phyloP scores from a whole-genome alignment of 2,113 vertebrate species.

The Fukomys damarensis region DNA sequence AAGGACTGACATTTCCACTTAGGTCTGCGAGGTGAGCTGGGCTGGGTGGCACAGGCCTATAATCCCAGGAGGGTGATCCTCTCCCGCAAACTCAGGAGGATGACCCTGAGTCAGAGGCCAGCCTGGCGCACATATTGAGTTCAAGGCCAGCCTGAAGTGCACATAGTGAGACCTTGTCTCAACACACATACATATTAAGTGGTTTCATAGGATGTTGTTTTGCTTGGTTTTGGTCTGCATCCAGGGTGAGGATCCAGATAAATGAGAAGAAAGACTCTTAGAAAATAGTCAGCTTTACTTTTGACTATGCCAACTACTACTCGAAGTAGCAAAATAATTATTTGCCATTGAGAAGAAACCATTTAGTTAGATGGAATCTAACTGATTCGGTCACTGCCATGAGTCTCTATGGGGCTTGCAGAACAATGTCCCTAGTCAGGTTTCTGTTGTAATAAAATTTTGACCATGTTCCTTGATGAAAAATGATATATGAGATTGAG shows the following conservation, averaged over 20 bases:
- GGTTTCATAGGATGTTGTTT: not conserved
- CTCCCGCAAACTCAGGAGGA: not conserved
- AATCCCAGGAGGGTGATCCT: not conserved
- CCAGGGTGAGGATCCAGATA: not conserved
- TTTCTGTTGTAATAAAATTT: not conserved
- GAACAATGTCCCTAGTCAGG: not conserved
- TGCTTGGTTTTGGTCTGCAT: not conserved
- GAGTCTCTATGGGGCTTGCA: not conserved
- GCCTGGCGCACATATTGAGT: not conserved
- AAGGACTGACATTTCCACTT: not conserved
- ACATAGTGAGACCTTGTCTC: not conserved
- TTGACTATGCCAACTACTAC: not conserved
- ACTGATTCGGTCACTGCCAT: not conserved
- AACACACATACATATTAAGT: not conserved
- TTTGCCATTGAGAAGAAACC: not conserved
- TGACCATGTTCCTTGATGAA: not conserved
- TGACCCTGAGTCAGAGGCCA: not conserved
- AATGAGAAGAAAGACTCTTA: not conserved
- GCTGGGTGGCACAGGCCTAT: not conserved
- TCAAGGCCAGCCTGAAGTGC: too few species aligned
- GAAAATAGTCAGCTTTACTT: not conserved
- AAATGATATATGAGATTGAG: not conserved
- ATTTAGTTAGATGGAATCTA: not conserved
- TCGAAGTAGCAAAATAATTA: not conserved
- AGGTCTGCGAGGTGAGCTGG: not conserved